phyloP scores from a whole-genome alignment of 2,888 invertebrate species.

The Theristus sp. region DNA sequence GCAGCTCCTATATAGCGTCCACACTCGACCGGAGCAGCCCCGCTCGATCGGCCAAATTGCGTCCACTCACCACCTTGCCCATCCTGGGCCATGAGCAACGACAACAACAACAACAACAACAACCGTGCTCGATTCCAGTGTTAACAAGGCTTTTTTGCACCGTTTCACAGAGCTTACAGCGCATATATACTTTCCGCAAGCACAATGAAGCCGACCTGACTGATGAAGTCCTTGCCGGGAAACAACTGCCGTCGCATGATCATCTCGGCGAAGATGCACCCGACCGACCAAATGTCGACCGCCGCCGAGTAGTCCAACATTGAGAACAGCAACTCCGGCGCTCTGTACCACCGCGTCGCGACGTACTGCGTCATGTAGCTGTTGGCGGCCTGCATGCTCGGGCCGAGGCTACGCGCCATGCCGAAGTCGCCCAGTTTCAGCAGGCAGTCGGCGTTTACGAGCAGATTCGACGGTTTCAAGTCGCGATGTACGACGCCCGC shows the following conservation, averaged over 20 bases:
- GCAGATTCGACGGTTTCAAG: conserved; percentile 36
- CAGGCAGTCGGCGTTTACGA: conserved; percentile 38
- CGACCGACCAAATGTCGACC: conserved; percentile 38
- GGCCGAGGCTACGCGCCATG: conserved; percentile 25
- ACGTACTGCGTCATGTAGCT: conserved; percentile 13
- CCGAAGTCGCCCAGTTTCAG: conserved; percentile 39
- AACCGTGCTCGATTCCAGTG: too few relatives aligned
- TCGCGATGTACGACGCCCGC: conserved; percentile 38
- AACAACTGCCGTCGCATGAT: conserved; percentile 36
- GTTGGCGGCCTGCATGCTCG: conserved; percentile 10
- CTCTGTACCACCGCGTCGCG: conserved; percentile 24
- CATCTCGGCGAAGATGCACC: conserved; percentile 38
- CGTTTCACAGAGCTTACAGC: too few relatives aligned
- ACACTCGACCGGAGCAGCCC: too few relatives aligned
- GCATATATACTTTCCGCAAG: too few relatives aligned
- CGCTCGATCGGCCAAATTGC: too few relatives aligned
- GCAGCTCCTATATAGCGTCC: too few relatives aligned
- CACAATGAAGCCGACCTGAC: too few relatives aligned
- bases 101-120: background rate
- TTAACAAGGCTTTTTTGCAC: too few relatives aligned
- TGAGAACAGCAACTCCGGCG: conserved; percentile 36
- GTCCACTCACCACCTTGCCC: background rate
- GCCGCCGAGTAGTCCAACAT: conserved; percentile 32
- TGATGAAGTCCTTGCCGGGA: conserved; percentile 30
- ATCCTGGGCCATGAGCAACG: background rate